Base-by-base conservation (phyloP, 2,113 vertebrate genomes). In the Nansenia antarctica region DNA sequence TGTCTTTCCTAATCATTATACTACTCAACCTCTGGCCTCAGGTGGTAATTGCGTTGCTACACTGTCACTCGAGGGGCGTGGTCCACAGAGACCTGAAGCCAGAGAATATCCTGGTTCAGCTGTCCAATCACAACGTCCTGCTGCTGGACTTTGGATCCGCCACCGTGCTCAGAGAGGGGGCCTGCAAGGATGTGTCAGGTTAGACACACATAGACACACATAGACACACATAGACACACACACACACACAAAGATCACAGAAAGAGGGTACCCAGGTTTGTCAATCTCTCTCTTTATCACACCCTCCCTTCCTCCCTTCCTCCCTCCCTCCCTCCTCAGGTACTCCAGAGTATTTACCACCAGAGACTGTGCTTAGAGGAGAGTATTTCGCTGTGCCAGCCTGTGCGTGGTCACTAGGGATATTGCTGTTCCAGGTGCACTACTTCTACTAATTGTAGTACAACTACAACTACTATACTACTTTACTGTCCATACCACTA, bases 101-200 rank as follows among this genome's bases (percentile, higher is more conserved):
- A 27, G 90, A 92, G 73, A 91, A 91, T 73, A 90, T 89, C 53
- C 71, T 83, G 49, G 85, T 88, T 72, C 84, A 87, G 37, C 76
- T 86, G 22, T 65, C 85, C 54, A 67, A 82, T 0, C 82, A 85
- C 42, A 85, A 77, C 22, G 15, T 73, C 79, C 88, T 88, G 72
- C 87, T 92, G 70, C 84, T 89, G 20, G 89, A 87, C 79, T 91
- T 89, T 65, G 87, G 86, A 71, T 90, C 84, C 0, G 86, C 88
- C 2, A 83, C 89, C 9, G 75, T 76, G 68, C 79, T 92, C 75
- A 83, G 83, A 60, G 89, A 91, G 67, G 86, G 83, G 20, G 65
- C 78, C 34, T 90, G 87, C 52, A 80, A 82, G 39, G 87, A 91
- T 54, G 88, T 92, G 62, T 88, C 91, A 62, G 90, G 90, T 92